Percentiles rank a stretch among this genome's conserved stretches.
Conservation (phyloP, 2,888 invertebrate genomes). For the Oegoconia quadripuncta region DNA sequence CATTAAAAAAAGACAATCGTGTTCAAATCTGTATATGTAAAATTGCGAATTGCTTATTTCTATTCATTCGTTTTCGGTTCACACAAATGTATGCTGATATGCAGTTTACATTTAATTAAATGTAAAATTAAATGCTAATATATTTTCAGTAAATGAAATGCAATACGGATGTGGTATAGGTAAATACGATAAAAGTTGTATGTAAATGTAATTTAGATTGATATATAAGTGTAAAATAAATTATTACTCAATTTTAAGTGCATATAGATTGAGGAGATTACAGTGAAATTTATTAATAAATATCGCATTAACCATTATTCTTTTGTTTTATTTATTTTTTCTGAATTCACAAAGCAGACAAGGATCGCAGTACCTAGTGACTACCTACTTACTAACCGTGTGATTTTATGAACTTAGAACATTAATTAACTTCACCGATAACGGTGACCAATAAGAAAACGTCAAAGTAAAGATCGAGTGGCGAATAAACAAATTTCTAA, state of each 20-base stretch:
- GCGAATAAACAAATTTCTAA: too few relatives aligned
- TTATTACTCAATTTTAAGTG: slow-evolving; percentile 71
- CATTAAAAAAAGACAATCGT: too few relatives aligned
- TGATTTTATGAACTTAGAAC: too few relatives aligned
- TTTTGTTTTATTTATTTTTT: slow-evolving; percentile 24
- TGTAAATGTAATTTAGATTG: slow-evolving; percentile 54
- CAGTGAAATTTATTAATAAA: slow-evolving; percentile 78
- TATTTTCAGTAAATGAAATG: slow-evolving; percentile 61
- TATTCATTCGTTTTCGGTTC: not conserved
- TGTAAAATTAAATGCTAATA: slow-evolving; percentile 32
- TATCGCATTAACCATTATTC: slow-evolving; percentile 70
- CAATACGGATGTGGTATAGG: slow-evolving; percentile 65
- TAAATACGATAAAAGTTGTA: slow-evolving; percentile 49
- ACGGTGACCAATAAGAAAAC: too few relatives aligned
- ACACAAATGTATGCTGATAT: not conserved
- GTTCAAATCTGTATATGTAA: not conserved
- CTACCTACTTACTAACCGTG: too few relatives aligned
- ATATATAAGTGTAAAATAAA: slow-evolving; percentile 71
- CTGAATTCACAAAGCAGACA: too few relatives aligned
- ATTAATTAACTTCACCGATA: too few relatives aligned
- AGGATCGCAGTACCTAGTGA: too few relatives aligned
- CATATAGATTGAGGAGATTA: slow-evolving; percentile 73
- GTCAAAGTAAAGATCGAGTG: too few relatives aligned
- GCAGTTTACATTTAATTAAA: not conserved
- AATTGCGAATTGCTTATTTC: not conserved